A percentile compares a stretch with the other conserved stretches of the same genome.
Conservation (phyloP, 2,113 vertebrate species). For the Cyprinus carpio region DNA sequence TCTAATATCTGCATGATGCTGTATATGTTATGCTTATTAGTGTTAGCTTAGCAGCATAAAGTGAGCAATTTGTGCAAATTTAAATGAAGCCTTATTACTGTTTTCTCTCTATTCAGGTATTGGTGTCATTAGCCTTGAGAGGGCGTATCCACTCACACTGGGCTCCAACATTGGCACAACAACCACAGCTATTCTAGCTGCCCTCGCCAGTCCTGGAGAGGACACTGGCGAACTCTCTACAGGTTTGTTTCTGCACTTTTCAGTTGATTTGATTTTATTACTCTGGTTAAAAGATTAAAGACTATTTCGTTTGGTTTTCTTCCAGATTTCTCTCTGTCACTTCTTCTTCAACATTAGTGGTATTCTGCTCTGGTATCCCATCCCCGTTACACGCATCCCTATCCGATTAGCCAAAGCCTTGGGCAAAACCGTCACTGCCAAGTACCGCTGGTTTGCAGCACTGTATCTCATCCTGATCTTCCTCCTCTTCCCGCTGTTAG, state of each 20-base stretch:
- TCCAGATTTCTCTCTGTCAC: conserved; percentile 94
- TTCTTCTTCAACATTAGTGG: conserved; percentile 98
- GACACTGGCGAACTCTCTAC: conserved; percentile 82
- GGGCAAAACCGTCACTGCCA: conserved; percentile 82
- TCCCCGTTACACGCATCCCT: conserved; percentile 86
- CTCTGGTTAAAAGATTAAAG: not conserved
- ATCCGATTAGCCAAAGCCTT: conserved; percentile 85
- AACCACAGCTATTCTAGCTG: conserved; percentile 94
- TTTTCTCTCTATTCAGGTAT: conserved; percentile 76
- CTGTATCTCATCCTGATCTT: conserved; percentile 88
- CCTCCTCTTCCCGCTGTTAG: conserved; percentile 78
- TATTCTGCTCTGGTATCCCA: conserved; percentile 90
- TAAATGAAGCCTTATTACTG: too few relatives aligned
- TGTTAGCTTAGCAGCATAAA: too few relatives aligned
- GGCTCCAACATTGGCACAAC: conserved; percentile 97
- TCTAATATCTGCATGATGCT: too few relatives aligned
- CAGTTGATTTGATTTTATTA: too few relatives aligned
- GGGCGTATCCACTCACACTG: conserved; percentile 91
- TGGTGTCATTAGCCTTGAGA: conserved; percentile 91
- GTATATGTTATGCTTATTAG: too few relatives aligned
- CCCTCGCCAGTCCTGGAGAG: conserved; percentile 88
- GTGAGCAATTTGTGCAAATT: too few relatives aligned
- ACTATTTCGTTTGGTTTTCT: not conserved
- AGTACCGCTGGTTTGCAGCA: conserved; percentile 93
- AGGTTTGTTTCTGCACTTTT: conserved; percentile 75